Evolutionary conservation across 2,113 vertebrate genomes (phyloP), one percentile per base, ranked within the genome.

Genomic region (Noturus placidus): DNA sequence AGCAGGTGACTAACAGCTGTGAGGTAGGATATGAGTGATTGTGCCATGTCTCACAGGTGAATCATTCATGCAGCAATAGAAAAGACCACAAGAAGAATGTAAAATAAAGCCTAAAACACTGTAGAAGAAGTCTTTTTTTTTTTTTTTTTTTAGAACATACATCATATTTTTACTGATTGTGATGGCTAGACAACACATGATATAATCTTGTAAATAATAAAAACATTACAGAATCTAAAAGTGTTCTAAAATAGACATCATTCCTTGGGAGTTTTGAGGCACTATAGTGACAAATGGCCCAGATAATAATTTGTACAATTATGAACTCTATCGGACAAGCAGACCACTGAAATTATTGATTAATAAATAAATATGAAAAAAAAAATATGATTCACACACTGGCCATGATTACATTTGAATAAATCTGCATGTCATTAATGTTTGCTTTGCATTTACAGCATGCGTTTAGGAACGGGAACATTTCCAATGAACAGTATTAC

Each of bases 321-420:
- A 86, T 59, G 30, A 86, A 54, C 46, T 42, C 42, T 83, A 82
- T 86, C 84, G 86, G 89, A 83, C 69, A 86, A 83, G 69, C n/a
- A 59, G 27, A 82, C 69, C 86, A 87, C 30, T 50, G 61, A 82
- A 46, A 74, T n/a, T 30, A 77, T 42, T 82, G 33, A 88, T 83
- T 88, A 70, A 83, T 88, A 81, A 76, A 88, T 86, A 88, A 88
- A 88, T 74, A 46, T 46, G 46, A 46, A 46, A 6, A 46, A 46
- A 46, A 9, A 46, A 46, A 46, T 46, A 46, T 46, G 13, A 77
- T 42, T 27, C 50, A 83, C 59, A 83, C 33, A 56, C 17, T 4
- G 59, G 54, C 56, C 70, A 52, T 42, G 69, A 46, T 72, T 35
- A 81, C 19, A 33, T 72, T 65, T 76, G 27, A 82, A 83, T 87